Evolutionary conservation across 2,797 vertebrate genomes (phyloP), one percentile per base, ranked within the genome.

Genomic region (Sebastiscus tertius): DNA sequence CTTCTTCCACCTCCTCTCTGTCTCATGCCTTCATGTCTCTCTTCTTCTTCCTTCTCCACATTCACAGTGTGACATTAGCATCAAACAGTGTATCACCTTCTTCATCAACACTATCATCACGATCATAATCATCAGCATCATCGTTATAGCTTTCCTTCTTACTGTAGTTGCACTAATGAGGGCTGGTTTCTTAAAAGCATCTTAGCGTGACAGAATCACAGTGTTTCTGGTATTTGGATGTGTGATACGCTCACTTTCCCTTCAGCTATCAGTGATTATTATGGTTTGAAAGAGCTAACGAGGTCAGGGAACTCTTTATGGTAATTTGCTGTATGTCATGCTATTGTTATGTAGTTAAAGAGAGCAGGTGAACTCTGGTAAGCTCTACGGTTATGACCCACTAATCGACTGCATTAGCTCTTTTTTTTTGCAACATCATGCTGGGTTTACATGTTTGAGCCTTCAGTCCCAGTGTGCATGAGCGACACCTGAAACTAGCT

Each of bases 111-210:
- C 66, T 77, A 82, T 89, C 85, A 85, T 86, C 75, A 89, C n/a
- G 2, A 75, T 87, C 85, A 86, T 92, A 82, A 89, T 88, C 86
- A 91, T 85, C 86, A 79, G 61, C 77, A 72, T 86, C 63, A 24
- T 65, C 9, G 7, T 80, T 61, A 67, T 42, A 66, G 75, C 78
- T 83, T 83, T 83, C 82, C 83, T 75, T 80, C 82, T 69, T 55
- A 62, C 75, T 72, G 75, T 80, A 79, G 88, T 85, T 92, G 89
- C 89, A 89, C 90, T 85, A 84, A 89, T 34, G 82, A 87, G 85
- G 87, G 89, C 89, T 90, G 86, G 83, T 89, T 90, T 88, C 86
- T 84, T 78, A 68, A 91, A 92, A 85, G 90, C 91, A 91, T 92
- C 89, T 90, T 74, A 14, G 64, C n/a, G 20, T 52, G 69, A 60